Evolutionary conservation across 2,888 invertebrate genomes (phyloP).

Genomic region (Iselma pallidipennis): DNA sequence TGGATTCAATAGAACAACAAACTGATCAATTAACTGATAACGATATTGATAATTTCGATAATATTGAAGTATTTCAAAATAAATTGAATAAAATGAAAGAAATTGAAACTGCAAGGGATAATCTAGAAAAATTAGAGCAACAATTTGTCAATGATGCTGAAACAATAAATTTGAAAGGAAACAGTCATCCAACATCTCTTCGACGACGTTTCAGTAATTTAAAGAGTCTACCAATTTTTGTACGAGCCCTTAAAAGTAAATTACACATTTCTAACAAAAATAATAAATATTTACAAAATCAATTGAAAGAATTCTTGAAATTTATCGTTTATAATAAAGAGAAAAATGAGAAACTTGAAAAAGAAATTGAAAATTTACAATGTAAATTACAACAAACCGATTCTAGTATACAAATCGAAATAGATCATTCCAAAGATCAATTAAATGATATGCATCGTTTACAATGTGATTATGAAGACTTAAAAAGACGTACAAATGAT

Average conservation of each 20-base stretch:
- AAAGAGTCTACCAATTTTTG: slow-evolving; percentile 38
- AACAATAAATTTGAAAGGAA: slow-evolving; percentile 40
- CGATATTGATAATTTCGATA: not conserved
- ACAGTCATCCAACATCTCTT: slow-evolving; percentile 19
- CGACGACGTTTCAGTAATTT: slow-evolving; percentile 40
- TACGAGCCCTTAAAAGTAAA: slow-evolving; percentile 33
- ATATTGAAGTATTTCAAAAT: not conserved
- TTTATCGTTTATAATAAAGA: no score
- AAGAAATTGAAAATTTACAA: slow-evolving; percentile 21
- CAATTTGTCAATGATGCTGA: no score
- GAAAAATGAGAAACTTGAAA: slow-evolving; percentile 31
- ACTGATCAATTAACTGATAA: slow-evolving; percentile 38
- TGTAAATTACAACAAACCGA: slow-evolving; percentile 21
- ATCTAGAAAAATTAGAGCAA: not conserved
- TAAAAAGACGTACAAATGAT: slow-evolving; percentile 40
- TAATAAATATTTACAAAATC: not conserved
- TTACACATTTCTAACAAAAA: slow-evolving; percentile 1
- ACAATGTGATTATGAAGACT: slow-evolving; percentile 46
- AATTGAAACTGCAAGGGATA: not conserved
- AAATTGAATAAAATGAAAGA: not conserved
- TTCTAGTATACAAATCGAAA: slow-evolving; percentile 46
- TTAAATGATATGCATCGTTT: slow-evolving; percentile 42
- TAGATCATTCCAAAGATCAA: slow-evolving; percentile 40
- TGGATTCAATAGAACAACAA: slow-evolving; percentile 47
- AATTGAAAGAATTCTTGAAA: slow-evolving; percentile 4